Evolutionary conservation across 2,113 vertebrate genomes (phyloP), one percentile per base, ranked within the genome.

Genomic region (Eulemur rufifrons): DNA sequence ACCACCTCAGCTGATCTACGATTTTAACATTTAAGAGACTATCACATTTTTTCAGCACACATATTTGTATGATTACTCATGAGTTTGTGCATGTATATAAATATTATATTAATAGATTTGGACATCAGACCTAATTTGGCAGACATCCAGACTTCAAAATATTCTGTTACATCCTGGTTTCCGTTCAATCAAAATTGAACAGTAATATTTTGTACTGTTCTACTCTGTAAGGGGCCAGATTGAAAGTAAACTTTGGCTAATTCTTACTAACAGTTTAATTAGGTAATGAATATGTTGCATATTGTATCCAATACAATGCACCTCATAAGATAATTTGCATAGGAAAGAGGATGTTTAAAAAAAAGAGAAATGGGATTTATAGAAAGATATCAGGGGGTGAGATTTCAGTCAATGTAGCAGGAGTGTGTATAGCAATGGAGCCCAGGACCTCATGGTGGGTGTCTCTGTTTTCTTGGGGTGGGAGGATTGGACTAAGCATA

Each of bases 211-310:
- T 90, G 61, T 64, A 34, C 14, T 82, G 25, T 61, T 42, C 2
- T 87, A 4, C 47, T 66, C 15, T 82, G 0, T 94, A 90, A 95
- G n/a, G 32, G 6, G 8, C 34, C 66, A 74, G 7, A n/a, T 11
- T 94, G 39, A 94, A 80, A 87, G 21, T 68, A 95, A 92, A 54
- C 52, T 23, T n/a, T 84, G 47, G 59, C 27, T 95, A 61, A 69
- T 86, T 86, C n/a, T 78, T 32, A 83, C 10, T 47, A 50, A 47
- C 9, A 56, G 39, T 54, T 54, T 54, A 87, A 89, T 63, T 81
- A 86, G 45, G 15, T 63, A 29, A 42, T 63, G 37, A 64, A 76
- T 88, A 68, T 8, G 2, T 86, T 80, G 32, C 20, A 37, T 91
- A 17, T 73, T 68, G 18, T 86, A 96, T 84, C 82, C 25, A 86